Base-by-base conservation (phyloP, 1,140 invertebrate genomes). In the Neodiprion lecontei region DNA sequence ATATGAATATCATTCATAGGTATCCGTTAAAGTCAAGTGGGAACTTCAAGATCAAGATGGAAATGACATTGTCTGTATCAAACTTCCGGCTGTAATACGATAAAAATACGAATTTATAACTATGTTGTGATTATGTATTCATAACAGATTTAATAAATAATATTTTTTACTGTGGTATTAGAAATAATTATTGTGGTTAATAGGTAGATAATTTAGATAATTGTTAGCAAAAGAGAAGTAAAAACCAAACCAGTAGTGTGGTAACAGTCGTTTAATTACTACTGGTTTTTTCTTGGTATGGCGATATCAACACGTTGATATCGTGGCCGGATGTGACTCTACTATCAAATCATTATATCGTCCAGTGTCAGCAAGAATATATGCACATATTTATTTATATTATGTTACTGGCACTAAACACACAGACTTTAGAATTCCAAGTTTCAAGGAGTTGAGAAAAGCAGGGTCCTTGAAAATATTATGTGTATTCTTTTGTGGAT, bases 21-120 rank as follows among this genome's bases (percentile, higher is more conserved):
- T 95, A 0, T 89, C 84, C 1, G 91, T 95, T 0, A 89, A 90
- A 3, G 91, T 95, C 0, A 94, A 93, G 85, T 95, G 93, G 92
- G 92, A 94, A 84, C 81, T 95, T 12, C 87, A 91, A 79, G 89
- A 92, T 82, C 89, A 91, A 71, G 85, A 90, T 5, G 81, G 80
- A 0, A 87, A 91, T 67, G 91, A 94, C 78, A 88, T 95, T 7
- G 87, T 94, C 66, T 95, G 94, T 80, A 81, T 93, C 11, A 65
- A 91, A 72, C 92, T 95, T 79, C 91, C 93, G 17, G 91, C 92
- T 17, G 91, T 89, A 81, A 91, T 93, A 72, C 81, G 85, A 76
- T 90, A 88, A 83, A 74, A 70, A 74, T 80, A 69, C 7, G n/a
- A 47, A 69, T 69, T 14, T 11, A 47, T 14, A 12, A 69, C 11